Evolutionary conservation across 2,113 vertebrate species (phyloP).

Genomic region (Alligator sinensis): DNA sequence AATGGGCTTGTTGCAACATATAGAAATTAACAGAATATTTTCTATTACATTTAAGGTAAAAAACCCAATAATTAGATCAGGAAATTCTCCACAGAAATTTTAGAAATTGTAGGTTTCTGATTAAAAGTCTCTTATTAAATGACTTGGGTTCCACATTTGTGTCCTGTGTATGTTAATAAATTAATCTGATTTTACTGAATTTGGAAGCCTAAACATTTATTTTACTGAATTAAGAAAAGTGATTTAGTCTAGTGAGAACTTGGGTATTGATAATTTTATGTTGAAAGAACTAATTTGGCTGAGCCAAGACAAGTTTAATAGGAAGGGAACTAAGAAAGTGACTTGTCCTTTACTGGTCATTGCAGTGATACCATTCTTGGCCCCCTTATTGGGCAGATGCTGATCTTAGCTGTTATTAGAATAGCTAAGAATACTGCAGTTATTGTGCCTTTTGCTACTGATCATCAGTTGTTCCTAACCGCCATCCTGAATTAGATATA

Average conservation of each 20-base stretch:
- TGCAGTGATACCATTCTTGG: background rate
- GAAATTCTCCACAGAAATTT: background rate
- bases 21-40: background rate
- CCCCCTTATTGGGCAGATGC: background rate
- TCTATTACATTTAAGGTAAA: background rate
- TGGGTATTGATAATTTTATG: background rate
- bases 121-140: background rate
- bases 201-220: background rate
- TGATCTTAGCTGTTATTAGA: background rate
- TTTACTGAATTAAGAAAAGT: background rate
- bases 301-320: background rate
- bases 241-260: background rate
- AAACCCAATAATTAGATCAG: background rate
- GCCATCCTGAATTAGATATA: background rate
- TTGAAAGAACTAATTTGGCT: background rate
- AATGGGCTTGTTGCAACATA: background rate
- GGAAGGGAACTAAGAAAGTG: background rate
- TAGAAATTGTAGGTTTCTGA: background rate
- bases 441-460: background rate
- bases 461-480: background rate
- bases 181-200: background rate
- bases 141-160: background rate
- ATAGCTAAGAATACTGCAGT: background rate
- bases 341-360: background rate
- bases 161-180: background rate